A percentile compares a stretch with the other conserved stretches of the same genome.
Conservation (phyloP, 1,140 invertebrate genomes). For the Drosophila repletoides region DNA sequence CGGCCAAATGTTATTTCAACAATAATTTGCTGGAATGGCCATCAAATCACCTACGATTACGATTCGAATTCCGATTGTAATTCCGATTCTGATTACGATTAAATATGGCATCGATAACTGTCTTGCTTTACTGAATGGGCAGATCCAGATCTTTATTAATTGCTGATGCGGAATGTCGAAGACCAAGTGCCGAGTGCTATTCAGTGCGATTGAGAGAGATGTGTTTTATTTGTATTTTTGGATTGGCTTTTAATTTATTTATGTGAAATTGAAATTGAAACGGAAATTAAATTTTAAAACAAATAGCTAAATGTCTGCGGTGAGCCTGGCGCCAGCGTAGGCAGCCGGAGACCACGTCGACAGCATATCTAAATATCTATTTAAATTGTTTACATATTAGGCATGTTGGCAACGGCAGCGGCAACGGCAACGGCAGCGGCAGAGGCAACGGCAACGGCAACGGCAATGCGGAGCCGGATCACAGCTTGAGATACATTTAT, state of each 20-base stretch:
- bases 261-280: conserved; percentile 78
- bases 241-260: conserved; percentile 71
- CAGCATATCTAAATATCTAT: conserved; percentile 78
- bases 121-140: conserved; percentile 17
- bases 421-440: background rate
- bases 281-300: conserved; percentile 82
- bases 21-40: conserved; percentile 19
- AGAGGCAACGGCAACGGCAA: conserved; percentile 23
- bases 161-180: conserved; percentile 43
- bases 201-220: conserved; percentile 16
- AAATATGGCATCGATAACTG: conserved; percentile 49
- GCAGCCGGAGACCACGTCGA: conserved; percentile 31
- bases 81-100: conserved; percentile 36
- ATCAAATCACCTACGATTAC: conserved; percentile 24
- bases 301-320: conserved; percentile 55
- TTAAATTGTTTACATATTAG: conserved; percentile 76
- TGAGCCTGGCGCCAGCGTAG: conserved; percentile 68
- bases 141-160: conserved; percentile 51
- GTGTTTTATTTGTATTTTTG: conserved; percentile 45
- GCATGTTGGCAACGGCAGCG: conserved; percentile 5
- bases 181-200: too few species aligned
- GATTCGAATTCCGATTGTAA: conserved; percentile 13
- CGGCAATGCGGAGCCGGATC: conserved; percentile 32
- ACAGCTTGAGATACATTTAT: conserved; percentile 79
- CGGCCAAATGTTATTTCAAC: conserved; percentile 55